These are phyloP conservation scores for Campopleginae sp. DNA, from an alignment of 2,888 invertebrate genomes.

Conservation along the genomic window DNA sequence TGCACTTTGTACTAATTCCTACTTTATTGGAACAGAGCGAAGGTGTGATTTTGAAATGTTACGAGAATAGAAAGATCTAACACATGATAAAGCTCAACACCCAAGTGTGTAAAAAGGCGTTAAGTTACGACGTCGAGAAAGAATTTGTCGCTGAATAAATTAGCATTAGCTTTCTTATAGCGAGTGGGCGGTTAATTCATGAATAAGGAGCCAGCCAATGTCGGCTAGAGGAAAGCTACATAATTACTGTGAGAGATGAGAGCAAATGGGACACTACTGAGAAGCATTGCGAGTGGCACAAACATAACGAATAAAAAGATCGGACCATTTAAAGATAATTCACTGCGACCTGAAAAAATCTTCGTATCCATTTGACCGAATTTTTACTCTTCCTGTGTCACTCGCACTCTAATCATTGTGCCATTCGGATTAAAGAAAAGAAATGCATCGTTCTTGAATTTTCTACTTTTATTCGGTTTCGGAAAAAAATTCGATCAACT, in stretches of 20 bases:
- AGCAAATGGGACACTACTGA: conserved; percentile 1
- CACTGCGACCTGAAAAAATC: background rate
- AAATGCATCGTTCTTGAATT: too few species aligned
- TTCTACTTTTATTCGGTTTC: too few species aligned
- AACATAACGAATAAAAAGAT: conserved; percentile 11
- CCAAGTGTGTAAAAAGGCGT: conserved; percentile 23
- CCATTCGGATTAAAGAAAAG: background rate
- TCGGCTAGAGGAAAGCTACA: background rate
- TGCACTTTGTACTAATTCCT: background rate
- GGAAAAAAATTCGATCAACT: too few species aligned
- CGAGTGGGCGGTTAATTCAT: conserved; percentile 38
- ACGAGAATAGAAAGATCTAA: conserved; percentile 1
- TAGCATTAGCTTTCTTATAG: conserved; percentile 33
- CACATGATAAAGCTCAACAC: conserved; percentile 4
- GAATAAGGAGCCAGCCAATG: conserved; percentile 18
- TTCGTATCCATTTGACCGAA: background rate
- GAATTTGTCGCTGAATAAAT: conserved; percentile 62
- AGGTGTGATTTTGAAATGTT: background rate
- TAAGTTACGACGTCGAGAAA: conserved; percentile 52
- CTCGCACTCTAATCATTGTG: background rate
- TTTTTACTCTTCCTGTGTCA: background rate
- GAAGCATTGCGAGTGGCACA: background rate
- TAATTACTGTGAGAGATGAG: conserved; percentile 6
- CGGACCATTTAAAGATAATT: background rate
- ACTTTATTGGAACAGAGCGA: background rate